Conservation (phyloP, 37 sponge, comb jelly and placozoan species). For the Trichoplax adhaerens region DNA sequence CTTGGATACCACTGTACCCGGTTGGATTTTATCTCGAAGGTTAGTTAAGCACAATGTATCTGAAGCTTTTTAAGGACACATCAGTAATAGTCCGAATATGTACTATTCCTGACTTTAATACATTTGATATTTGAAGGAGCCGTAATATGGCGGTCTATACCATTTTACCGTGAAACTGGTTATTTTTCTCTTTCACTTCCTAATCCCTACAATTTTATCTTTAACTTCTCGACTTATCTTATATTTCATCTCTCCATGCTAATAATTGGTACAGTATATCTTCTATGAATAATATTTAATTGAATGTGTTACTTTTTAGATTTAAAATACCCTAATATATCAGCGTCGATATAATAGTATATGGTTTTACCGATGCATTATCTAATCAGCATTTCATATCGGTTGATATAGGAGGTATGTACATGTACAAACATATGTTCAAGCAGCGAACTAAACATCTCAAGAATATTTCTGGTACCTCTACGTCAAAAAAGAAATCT, state of each 20-base stretch:
- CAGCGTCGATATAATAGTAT: too few species aligned
- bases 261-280: constrained; percentile 28
- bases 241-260: constrained; percentile 22
- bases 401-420: too few species aligned
- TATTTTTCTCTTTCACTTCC: constrained; percentile 36
- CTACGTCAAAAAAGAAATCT: too few species aligned
- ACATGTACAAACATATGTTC: too few species aligned
- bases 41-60: constrained; percentile 6
- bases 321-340: not conserved
- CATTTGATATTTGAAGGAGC: not conserved
- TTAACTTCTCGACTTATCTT: constrained; percentile 25
- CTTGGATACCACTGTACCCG: constrained; percentile 87
- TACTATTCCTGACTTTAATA: not conserved
- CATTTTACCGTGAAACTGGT: not conserved
- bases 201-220: constrained; percentile 44
- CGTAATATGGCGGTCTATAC: not conserved
- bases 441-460: too few species aligned
- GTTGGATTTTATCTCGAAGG: constrained; percentile 72
- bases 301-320: not conserved
- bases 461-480: too few species aligned
- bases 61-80: not conserved
- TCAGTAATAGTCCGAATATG: not conserved
- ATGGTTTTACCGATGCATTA: too few species aligned
- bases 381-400: too few species aligned
- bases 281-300: not conserved